Evolutionary conservation across 2,888 invertebrate genomes (phyloP), one percentile per base, ranked within the genome.

Genomic region (Lissonota sp.): DNA sequence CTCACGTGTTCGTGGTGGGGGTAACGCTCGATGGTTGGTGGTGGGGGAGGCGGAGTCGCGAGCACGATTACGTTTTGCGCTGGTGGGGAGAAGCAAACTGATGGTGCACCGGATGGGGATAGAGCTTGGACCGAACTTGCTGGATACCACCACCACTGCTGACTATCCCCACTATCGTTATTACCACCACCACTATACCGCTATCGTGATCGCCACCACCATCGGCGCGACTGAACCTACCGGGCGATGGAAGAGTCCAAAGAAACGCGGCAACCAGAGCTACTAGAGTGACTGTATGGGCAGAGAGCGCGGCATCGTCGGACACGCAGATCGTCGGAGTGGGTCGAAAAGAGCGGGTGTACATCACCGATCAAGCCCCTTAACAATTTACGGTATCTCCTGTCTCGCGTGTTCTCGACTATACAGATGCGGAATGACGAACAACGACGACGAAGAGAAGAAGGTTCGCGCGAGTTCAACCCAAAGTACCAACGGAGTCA

Each of bases 291-390:
- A 82, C 82, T 79, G 74, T 79, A 71, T 62, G 75, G 66, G 60
- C 62, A 60, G 81, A 26, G 26, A 75, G 87, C 83, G 86, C 84
- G 85, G 85, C 86, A 85, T 84, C 86, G 85, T 70, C 85, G 86
- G 86, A 80, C 81, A 79, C 84, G 86, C 87, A 91, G 90, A 91
- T 88, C 90, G 87, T 89, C 90, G 85, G 86, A 88, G 90, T 86
- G 86, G 85, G 86, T 88, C 90, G 90, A 82, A 85, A 87, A 85
- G 91, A 88, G 89, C 89, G 88, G 90, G 84, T 84, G 86, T 72
- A 81, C 74, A 74, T 80, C 80, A 63, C 66, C 64, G 57, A 57
- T 37, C 26, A 58, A 72, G 60, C 64, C 62, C 66, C 37, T 62
- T 42, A 40, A 40, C n/a, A 6, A 8, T 42, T 62, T 26, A 58